Evolutionary conservation across 1,140 invertebrate species (phyloP), one percentile per base, ranked within the genome.

Genomic region (Drosophila orena): DNA sequence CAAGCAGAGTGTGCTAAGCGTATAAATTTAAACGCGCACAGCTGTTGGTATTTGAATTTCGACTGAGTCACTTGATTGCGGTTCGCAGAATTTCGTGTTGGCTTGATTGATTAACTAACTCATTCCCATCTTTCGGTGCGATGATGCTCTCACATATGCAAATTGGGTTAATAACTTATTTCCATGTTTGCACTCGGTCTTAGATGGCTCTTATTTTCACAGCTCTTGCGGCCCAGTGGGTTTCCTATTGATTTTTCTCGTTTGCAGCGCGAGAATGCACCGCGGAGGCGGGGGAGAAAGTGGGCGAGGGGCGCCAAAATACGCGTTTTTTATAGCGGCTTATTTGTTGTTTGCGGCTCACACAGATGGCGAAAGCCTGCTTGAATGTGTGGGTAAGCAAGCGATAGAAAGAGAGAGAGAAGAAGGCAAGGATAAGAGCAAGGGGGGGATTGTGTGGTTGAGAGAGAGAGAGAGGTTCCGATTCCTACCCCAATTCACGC

Each of bases 101-200:
- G 20, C 37, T 69, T 70, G 64, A 56, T 74, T 55, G 50, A 64
- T 74, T 74, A 74, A 49, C 71, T 74, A n/a, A n/a, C n/a, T n/a
- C n/a, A n/a, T 54, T 20, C 24, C 4, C 24, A 24, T 20, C 10
- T 40, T 49, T 40, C 34, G 34, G 30, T 0, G n/a, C 12, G n/a
- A 22, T 20, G 60, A 53, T 54, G 40, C 34, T 69, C 62, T 65
- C 37, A 49, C 57, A 75, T 60, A 76, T 81, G 79, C 46, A 71
- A 86, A 88, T 81, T 86, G 55, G 81, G 81, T 76, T 89, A 88
- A 88, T 89, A 86, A 83, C 74, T 83, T 66, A 72, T 55, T 73
- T 76, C 61, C 60, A 65, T 88, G 65, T 89, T 83, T 83, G 66
- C 50, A 34, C 60, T 76, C 34, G 37, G 64, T 62, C 59, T 77